These are phyloP conservation scores for Gasterosteus aculeatus DNA, from an alignment of 2,113 vertebrate species.

Conservation along the genomic window DNA sequence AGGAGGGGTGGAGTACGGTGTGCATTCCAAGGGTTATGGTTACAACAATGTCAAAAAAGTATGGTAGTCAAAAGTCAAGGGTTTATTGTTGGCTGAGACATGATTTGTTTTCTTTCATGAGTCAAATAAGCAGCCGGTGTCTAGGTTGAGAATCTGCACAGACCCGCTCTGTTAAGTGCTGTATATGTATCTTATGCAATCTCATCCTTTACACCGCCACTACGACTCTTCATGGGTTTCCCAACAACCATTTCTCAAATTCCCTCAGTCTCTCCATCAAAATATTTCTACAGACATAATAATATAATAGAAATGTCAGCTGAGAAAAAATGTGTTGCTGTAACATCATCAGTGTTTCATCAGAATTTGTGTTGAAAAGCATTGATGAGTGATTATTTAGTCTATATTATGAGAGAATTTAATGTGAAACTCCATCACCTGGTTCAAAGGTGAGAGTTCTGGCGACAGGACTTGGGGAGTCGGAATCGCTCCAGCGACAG, in stretches of 20 bases:
- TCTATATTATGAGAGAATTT: slow-evolving; percentile 74
- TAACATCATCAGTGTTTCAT: slow-evolving; percentile 55
- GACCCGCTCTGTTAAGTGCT: slow-evolving; percentile 16
- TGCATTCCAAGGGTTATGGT: slow-evolving; percentile 49
- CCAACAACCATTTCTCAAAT: slow-evolving; percentile 41
- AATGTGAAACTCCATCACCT: slow-evolving; percentile 70
- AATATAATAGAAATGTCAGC: slow-evolving; percentile 37
- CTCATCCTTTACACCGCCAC: slow-evolving; percentile 19
- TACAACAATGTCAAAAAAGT: slow-evolving; percentile 19
- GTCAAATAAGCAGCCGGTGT: slow-evolving; percentile 59
- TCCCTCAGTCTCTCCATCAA: slow-evolving; percentile 22
- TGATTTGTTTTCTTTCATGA: slow-evolving; percentile 62
- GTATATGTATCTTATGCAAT: slow-evolving; percentile 58
- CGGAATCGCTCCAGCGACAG: no score
- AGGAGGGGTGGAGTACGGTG: not conserved
- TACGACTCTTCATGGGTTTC: slow-evolving; percentile 25
- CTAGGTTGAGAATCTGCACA: slow-evolving; percentile 17
- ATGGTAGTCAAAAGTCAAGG: slow-evolving; percentile 36
- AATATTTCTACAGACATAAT: slow-evolving; percentile 54
- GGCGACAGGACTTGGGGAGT: no score
- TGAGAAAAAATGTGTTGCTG: slow-evolving; percentile 54
- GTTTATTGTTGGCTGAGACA: slow-evolving; percentile 56
- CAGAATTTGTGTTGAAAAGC: slow-evolving; percentile 17
- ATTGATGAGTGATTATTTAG: slow-evolving; percentile 73
- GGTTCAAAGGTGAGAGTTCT: slow-evolving; percentile 62